These are phyloP conservation scores for Abramis brama DNA, from an alignment of 2,113 vertebrate species.

Conservation along the genomic window DNA sequence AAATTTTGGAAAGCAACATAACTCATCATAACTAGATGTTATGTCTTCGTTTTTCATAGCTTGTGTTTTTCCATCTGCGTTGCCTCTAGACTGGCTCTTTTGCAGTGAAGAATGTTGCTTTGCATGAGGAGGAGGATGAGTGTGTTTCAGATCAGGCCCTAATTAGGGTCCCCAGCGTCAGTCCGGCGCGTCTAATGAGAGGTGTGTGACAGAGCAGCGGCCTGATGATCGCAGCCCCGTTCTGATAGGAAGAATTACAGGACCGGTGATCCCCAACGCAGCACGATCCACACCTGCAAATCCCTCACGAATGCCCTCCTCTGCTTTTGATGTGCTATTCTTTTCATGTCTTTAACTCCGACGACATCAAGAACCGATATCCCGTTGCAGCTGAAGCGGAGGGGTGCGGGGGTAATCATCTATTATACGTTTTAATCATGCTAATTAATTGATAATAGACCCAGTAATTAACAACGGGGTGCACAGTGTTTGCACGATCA, in stretches of 20 bases:
- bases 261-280: conserved; percentile 62
- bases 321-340: conserved; percentile 80
- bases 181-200: conserved; percentile 76
- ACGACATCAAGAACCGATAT: conserved; percentile 59
- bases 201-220: conserved; percentile 67
- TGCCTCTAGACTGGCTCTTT: neutral
- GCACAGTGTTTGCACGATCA: conserved; percentile 73
- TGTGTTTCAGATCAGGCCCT: conserved; percentile 73
- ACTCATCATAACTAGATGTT: neutral
- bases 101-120: conserved; percentile 44
- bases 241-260: conserved; percentile 64
- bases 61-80: neutral
- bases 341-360: conserved; percentile 73
- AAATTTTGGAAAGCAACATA: neutral
- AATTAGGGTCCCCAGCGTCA: conserved; percentile 72
- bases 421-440: conserved; percentile 79
- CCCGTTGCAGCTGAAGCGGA: conserved; percentile 66
- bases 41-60: neutral
- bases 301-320: conserved; percentile 74
- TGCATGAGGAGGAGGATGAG: conserved; percentile 57
- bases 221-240: conserved; percentile 61
- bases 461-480: conserved; percentile 76
- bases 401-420: conserved; percentile 60
- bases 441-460: conserved; percentile 82
- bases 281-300: conserved; percentile 75